Percentiles rank a stretch among this genome's conserved stretches.
Conservation (phyloP, 2,888 invertebrate species). For the Sinotaia quadrata region DNA sequence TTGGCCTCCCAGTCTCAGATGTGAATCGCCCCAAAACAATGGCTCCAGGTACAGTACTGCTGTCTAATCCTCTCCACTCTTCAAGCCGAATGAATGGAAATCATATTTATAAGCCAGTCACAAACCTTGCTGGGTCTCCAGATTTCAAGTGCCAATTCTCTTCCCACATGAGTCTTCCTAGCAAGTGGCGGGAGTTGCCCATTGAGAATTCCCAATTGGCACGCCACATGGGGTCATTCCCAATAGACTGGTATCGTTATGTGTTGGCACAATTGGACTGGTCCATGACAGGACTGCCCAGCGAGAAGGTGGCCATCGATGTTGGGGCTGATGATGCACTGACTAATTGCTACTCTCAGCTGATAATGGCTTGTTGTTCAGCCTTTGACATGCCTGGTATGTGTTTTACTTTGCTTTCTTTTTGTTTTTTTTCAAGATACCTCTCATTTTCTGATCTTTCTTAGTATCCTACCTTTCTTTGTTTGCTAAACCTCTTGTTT, state of each 20-base stretch:
- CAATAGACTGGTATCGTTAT: conserved; percentile 64
- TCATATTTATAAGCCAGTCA: conserved; percentile 63
- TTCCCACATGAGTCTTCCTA: conserved; percentile 59
- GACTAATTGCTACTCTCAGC: conserved; percentile 61
- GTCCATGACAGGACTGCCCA: conserved; percentile 49
- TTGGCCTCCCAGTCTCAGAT: conserved; percentile 66
- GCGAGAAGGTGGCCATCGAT: conserved; percentile 53
- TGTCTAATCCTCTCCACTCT: background rate
- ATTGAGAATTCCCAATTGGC: conserved; percentile 61
- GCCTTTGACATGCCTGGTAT: conserved; percentile 64
- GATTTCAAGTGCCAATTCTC: conserved; percentile 65
- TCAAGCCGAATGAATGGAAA: conserved; percentile 43
- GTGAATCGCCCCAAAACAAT: conserved; percentile 37
- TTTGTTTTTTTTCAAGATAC: no score
- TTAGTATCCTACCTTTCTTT: no score
- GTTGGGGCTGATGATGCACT: conserved; percentile 58
- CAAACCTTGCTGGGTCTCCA: conserved; percentile 62
- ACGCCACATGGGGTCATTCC: conserved; percentile 56
- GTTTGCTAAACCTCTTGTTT: no score
- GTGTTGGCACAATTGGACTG: conserved; percentile 57
- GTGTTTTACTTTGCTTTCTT: conserved; percentile 18
- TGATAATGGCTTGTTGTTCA: conserved; percentile 68
- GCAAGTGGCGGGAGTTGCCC: conserved; percentile 64
- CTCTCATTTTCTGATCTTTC: no score
- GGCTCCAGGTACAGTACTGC: background rate